phyloP scores from a whole-genome alignment of 1,140 invertebrate species.

The Atta texana region DNA sequence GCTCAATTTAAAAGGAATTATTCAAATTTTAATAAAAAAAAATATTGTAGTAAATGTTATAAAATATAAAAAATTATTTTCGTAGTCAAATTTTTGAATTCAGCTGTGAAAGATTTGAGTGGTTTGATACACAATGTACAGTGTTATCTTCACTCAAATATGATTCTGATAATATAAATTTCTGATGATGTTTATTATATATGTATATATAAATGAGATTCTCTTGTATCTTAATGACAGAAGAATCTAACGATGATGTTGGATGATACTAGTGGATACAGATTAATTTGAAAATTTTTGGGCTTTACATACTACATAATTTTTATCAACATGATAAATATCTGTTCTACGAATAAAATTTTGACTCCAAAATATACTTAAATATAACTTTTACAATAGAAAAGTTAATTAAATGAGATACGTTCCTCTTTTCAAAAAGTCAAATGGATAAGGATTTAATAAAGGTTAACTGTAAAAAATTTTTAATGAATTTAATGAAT shows the following conservation, averaged over 20 bases:
- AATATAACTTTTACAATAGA: slow-evolving; percentile 1
- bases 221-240: not conserved
- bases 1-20: not conserved
- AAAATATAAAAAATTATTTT: slow-evolving; percentile 18
- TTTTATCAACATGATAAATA: slow-evolving; percentile 1
- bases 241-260: not conserved
- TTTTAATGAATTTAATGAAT: not conserved
- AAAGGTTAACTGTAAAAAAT: not conserved
- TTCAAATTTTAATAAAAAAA: slow-evolving; percentile 15
- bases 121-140: not conserved
- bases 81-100: not conserved
- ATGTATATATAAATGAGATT: not conserved
- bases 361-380: not conserved
- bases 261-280: too few species aligned
- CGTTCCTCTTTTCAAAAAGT: not conserved
- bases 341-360: not conserved
- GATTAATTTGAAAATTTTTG: not conserved
- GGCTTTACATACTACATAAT: not conserved
- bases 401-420: slow-evolving; percentile 3
- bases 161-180: not conserved
- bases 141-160: slow-evolving; percentile 2
- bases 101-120: not conserved
- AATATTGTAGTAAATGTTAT: not conserved
- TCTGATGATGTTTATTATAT: not conserved
- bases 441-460: not conserved